phyloP scores from a whole-genome alignment of 2,113 vertebrate species.

The Dendropsophus ebraccatus region DNA sequence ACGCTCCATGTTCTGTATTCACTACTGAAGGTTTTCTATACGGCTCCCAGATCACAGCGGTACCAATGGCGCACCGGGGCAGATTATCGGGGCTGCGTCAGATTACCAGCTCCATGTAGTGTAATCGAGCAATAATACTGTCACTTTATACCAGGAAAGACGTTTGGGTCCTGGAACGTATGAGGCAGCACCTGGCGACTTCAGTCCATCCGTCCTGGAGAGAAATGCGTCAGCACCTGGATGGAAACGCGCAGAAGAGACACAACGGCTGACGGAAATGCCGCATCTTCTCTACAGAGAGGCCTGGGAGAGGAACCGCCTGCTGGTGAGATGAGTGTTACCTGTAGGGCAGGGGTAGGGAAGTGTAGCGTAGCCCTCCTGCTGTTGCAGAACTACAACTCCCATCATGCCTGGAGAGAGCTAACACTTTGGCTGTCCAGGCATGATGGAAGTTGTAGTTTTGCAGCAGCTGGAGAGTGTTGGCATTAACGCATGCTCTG shows the following conservation, averaged over 20 bases:
- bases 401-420: no score
- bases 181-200: slow-evolving; percentile 62
- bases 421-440: no score
- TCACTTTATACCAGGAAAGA: slow-evolving; percentile 64
- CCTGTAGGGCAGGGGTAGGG: no score
- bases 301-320: slow-evolving; percentile 61
- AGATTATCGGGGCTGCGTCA: no score
- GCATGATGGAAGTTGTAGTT: no score
- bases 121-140: no score
- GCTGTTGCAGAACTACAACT: no score
- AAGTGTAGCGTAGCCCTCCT: no score
- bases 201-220: slow-evolving; percentile 62
- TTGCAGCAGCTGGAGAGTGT: no score
- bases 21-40: not conserved
- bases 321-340: slow-evolving; percentile 64
- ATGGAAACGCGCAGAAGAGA: slow-evolving; percentile 67
- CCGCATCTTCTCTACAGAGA: slow-evolving; percentile 71
- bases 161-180: slow-evolving; percentile 72
- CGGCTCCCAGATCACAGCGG: not conserved
- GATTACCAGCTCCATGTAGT: not conserved
- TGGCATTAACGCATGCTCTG: not conserved
- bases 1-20: no score
- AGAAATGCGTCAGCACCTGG: slow-evolving; percentile 63
- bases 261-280: slow-evolving; percentile 59
- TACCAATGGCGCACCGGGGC: no score